Evolutionary conservation across 53 echinoderm and acorn worm species (phyloP), one percentile per base, ranked within the genome.

Genomic region (Antedon mediterranea): DNA sequence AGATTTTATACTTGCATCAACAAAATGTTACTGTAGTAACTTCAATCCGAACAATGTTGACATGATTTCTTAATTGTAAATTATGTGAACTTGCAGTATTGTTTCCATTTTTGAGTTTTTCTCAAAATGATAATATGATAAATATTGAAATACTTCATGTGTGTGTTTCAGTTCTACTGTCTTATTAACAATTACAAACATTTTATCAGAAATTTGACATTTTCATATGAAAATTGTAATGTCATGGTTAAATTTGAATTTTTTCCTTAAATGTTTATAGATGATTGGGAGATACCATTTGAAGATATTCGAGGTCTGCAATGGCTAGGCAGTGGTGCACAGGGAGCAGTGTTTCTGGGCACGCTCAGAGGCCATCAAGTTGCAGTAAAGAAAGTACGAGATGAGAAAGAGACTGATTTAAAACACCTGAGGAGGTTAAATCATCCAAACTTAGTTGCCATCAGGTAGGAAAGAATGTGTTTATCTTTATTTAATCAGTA

Each of bases 281-380:
- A 98, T 84, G 93, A 98, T 77, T 98, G 98, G 98, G 98, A 93
- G 79, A 88, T 98, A 11, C 92, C 98, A n/a, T 98, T 98, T 86
- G 98, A 98, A 72, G 86, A 88, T 43, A 93, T 98, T 43, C 88
- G 98, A 70, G 93, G 90, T 72, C 87, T 98, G 13, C 98, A 98
- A 77, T 98, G 98, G 98, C 83, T 98, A 3, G 98, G 98, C 26
- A 98, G 98, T 70, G 98, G 97, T 7, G 98, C 98, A 27, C 98
- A 98, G 80, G 98, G 98, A 26, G 98, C 98, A 0, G 98, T 98
- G 72, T 98, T 98, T 75, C 87, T 97, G 6, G 98, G 98, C 43
- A 81, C 76, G 37, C 78, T 85, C 75, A 81, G 74, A 44, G 90
- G 88, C 29, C 78, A 81, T 37, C 85, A 90, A 32, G 81, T 98